Evolutionary conservation across 92 coral and sea anemone genomes (phyloP), one percentile per base, ranked within the genome.

Genomic region (Porites lobata): DNA sequence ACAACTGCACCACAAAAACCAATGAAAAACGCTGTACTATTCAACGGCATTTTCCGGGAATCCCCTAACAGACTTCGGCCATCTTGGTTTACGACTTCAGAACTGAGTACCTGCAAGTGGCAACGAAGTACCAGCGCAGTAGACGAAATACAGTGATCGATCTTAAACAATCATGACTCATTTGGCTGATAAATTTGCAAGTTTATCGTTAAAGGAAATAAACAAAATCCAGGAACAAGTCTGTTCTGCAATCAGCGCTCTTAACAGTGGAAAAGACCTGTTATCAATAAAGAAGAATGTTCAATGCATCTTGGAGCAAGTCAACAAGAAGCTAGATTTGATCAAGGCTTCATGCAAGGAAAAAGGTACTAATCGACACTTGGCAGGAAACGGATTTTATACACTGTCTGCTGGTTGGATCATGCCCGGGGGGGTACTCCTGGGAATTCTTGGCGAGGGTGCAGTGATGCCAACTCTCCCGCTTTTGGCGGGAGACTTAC

Each of bases 331-430:
- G 64, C 43, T 90, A 22, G 91, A 57, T 47, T 50, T 50, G 47
- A 75, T 90, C 38, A 90, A 85, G 74, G 80, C 65, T 12, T 78
- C 91, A 26, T 86, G 82, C 62, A 76, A 67, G 4, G 89, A 78
- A 8, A 70, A 85, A 85, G 89, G 89, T 85, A 76, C 2, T 14
- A 20, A 50, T 15, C 12, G 2, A 24, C 21, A 13, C 62, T 73
- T 18, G 22, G 4, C 24, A 26, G 19, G 77, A 7, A 21, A 22
- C 10, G 5, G 29, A 20, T 67, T 4, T 38, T 38, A 38, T 29
- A 29, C 32, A 29, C 3, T 29, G 32, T 29, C 32, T 29, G 3
- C 32, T 29, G 32, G 3, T 29, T 29, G 32, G 32, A 29, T 29
- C 32, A 29, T 29, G 32, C 32, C 32, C 32, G 32, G 3, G 32